Evolutionary conservation across 1,140 invertebrate genomes (phyloP).

Genomic region (Cyclargus thomasi): DNA sequence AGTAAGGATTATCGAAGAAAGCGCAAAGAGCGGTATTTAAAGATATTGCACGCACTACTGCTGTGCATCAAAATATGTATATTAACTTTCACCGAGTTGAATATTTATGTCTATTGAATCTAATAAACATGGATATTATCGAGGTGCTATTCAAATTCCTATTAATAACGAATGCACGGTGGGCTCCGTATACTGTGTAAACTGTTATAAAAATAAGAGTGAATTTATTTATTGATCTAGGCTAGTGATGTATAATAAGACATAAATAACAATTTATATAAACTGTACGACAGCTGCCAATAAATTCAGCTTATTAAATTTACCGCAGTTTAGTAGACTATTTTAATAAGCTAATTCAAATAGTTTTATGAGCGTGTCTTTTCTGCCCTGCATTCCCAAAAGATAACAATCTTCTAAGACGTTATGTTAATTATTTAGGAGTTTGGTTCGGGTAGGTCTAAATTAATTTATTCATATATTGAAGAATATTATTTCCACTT

Average conservation of each 20-base stretch:
- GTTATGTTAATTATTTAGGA: too few species aligned
- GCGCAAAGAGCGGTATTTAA: conserved; percentile 19
- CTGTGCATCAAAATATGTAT: conserved; percentile 13
- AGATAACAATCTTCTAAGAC: neutral
- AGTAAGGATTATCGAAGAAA: conserved; percentile 32
- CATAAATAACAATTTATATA: neutral
- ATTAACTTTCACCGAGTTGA: conserved; percentile 8
- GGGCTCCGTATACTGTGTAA: neutral
- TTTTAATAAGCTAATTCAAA: neutral
- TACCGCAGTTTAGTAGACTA: neutral
- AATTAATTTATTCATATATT: neutral
- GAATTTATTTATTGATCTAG: neutral
- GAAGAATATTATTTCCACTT: neutral
- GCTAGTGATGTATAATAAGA: neutral
- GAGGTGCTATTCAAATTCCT: conserved; percentile 3
- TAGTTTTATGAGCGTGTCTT: neutral
- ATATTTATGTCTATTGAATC: conserved; percentile 7
- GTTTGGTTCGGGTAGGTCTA: neutral
- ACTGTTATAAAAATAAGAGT: conserved; percentile 9
- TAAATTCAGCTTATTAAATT: neutral
- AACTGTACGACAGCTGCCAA: neutral
- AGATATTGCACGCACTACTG: conserved; percentile 16
- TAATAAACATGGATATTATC: conserved; percentile 8
- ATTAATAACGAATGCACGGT: conserved; percentile 3
- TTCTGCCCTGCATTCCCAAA: neutral